Percentiles rank a stretch among this genome's conserved stretches.
phyloP scores from a whole-genome alignment of 2,888 invertebrate species.

The Tanypteryx hageni region DNA sequence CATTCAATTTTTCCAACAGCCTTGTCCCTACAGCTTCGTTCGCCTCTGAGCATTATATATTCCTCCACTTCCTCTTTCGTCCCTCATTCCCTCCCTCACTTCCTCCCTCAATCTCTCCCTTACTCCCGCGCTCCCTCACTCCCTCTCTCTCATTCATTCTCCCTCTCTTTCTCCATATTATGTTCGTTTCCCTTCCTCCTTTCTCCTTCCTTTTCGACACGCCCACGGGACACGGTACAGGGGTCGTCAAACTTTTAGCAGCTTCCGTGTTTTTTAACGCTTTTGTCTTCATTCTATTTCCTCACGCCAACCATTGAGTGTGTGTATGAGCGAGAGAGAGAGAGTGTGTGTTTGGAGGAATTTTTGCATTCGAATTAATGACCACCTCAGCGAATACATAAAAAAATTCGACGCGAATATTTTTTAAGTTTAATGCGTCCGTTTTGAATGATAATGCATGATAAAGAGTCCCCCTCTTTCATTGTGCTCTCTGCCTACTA shows the following conservation, averaged over 20 bases:
- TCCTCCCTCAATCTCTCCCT: neutral
- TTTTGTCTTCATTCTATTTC: constrained; percentile 1
- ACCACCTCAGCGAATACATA: neutral
- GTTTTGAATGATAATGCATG: neutral
- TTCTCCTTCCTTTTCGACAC: neutral
- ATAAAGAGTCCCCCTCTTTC: neutral
- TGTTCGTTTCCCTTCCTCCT: neutral
- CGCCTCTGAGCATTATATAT: too few species aligned
- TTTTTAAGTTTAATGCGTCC: neutral
- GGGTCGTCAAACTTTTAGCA: neutral
- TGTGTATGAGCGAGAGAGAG: neutral
- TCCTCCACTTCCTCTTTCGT: neutral
- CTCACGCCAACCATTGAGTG: constrained; percentile 5
- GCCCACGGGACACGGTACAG: neutral
- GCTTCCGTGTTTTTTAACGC: neutral
- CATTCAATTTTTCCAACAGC: neutral
- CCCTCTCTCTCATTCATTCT: neutral
- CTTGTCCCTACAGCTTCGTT: too few species aligned
- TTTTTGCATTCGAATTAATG: constrained; percentile 17
- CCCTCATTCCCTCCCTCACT: neutral
- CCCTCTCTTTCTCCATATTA: neutral
- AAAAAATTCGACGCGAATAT: neutral
- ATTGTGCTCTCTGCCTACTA: neutral
- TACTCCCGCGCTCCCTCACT: neutral
- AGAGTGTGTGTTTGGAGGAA: neutral